Evolutionary conservation across 2,113 vertebrate species (phyloP).

Genomic region (Coptodon bakossiorum): DNA sequence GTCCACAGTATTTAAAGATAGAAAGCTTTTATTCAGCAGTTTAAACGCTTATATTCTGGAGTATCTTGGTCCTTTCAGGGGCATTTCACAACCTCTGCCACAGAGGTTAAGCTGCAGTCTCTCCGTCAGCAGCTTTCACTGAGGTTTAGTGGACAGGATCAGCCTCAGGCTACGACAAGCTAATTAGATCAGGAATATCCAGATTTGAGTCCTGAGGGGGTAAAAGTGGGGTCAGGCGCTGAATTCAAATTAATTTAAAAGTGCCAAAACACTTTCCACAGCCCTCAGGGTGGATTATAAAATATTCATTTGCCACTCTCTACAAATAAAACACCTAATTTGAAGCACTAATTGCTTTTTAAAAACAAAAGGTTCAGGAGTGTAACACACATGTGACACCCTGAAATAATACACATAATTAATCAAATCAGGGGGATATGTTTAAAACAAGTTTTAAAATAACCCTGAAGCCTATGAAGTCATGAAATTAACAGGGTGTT

Average conservation of each 20-base stretch:
- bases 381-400: not conserved
- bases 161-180: not conserved
- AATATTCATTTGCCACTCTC: not conserved
- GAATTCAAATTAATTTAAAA: not conserved
- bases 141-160: not conserved
- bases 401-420: not conserved
- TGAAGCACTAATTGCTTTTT: not conserved
- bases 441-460: not conserved
- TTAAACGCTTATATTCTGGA: not conserved
- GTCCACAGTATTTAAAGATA: not conserved
- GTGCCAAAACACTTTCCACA: not conserved
- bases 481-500: not conserved
- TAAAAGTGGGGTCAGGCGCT: not conserved
- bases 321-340: not conserved
- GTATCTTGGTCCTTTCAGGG: not conserved
- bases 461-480: not conserved
- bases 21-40: not conserved
- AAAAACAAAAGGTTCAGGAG: not conserved
- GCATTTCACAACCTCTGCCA: not conserved
- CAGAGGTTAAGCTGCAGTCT: not conserved
- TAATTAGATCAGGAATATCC: not conserved
- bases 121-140: not conserved
- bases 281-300: not conserved
- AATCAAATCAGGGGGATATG: not conserved
- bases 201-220: not conserved